Evolutionary conservation across 2,113 vertebrate species (phyloP).

Genomic region (Xenopus laevis): DNA sequence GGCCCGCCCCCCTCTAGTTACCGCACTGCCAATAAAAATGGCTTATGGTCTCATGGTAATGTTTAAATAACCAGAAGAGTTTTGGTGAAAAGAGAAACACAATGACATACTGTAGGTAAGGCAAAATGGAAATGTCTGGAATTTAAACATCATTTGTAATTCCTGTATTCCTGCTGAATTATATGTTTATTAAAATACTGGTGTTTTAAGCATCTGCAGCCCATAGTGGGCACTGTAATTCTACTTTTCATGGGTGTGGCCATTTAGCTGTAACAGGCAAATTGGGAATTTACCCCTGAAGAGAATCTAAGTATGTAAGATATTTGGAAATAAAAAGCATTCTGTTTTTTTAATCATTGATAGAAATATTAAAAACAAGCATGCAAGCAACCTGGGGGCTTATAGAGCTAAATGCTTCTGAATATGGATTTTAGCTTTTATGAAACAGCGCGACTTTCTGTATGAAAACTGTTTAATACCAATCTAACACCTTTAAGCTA

Average conservation of each 20-base stretch:
- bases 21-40: no score
- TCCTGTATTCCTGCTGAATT: no score
- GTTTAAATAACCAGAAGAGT: no score
- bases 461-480: not conserved
- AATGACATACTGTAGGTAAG: no score
- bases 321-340: slow-evolving; percentile 15
- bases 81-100: no score
- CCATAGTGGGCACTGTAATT: slow-evolving; percentile 33
- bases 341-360: slow-evolving; percentile 10
- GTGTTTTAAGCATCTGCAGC: not conserved
- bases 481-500: not conserved
- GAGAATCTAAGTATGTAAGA: slow-evolving; percentile 10
- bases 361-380: slow-evolving; percentile 22
- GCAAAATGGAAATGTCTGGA: no score
- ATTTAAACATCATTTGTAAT: no score
- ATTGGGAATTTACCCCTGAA: slow-evolving; percentile 10
- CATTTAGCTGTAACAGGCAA: slow-evolving; percentile 8
- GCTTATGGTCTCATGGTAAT: no score
- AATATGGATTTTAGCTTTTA: not conserved
- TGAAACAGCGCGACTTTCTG: not conserved
- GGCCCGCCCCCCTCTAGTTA: no score
- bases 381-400: slow-evolving; percentile 2
- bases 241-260: slow-evolving; percentile 43
- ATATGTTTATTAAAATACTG: no score
- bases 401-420: not conserved